phyloP scores from a whole-genome alignment of 2,797 vertebrate genomes.

The Microcaecilia unicolor region DNA sequence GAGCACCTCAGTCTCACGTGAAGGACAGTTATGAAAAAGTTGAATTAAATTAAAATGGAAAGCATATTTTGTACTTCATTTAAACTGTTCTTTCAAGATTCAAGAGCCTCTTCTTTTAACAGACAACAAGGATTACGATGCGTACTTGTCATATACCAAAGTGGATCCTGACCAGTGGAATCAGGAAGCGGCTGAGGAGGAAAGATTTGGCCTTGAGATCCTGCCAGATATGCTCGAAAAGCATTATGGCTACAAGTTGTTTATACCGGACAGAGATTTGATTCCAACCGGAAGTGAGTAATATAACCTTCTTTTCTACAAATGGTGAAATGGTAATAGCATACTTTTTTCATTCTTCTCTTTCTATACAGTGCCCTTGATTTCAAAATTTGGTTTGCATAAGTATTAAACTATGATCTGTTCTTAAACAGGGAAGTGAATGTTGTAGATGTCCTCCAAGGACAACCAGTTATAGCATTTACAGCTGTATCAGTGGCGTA shows the following conservation, averaged over 20 bases:
- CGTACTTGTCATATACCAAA: slow-evolving; percentile 96
- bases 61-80: slow-evolving; percentile 7
- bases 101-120: slow-evolving; percentile 15
- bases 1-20: slow-evolving; percentile 4
- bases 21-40: slow-evolving; percentile 11
- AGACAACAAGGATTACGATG: slow-evolving; percentile 90
- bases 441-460: too few relatives aligned
- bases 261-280: slow-evolving; percentile 96
- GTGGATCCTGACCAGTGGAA: slow-evolving; percentile 97
- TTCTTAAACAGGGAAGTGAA: too few relatives aligned
- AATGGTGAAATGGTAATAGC: too few relatives aligned
- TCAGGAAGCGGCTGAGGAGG: slow-evolving; percentile 93
- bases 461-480: too few relatives aligned
- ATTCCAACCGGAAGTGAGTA: slow-evolving; percentile 98
- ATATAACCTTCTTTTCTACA: too few relatives aligned
- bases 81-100: slow-evolving; percentile 7
- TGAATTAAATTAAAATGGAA: slow-evolving; percentile 2
- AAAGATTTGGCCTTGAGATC: slow-evolving; percentile 93
- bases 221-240: slow-evolving; percentile 96
- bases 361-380: too few relatives aligned
- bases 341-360: too few relatives aligned
- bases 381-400: too few relatives aligned
- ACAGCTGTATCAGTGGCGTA: too few relatives aligned
- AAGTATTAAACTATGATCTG: too few relatives aligned
- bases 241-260: slow-evolving; percentile 95